Percentiles rank a stretch among this genome's conserved stretches.
These are phyloP conservation scores for Lepidocolaptes lacrymiger DNA, from an alignment of 2,797 vertebrate species.

Conservation along the genomic window DNA sequence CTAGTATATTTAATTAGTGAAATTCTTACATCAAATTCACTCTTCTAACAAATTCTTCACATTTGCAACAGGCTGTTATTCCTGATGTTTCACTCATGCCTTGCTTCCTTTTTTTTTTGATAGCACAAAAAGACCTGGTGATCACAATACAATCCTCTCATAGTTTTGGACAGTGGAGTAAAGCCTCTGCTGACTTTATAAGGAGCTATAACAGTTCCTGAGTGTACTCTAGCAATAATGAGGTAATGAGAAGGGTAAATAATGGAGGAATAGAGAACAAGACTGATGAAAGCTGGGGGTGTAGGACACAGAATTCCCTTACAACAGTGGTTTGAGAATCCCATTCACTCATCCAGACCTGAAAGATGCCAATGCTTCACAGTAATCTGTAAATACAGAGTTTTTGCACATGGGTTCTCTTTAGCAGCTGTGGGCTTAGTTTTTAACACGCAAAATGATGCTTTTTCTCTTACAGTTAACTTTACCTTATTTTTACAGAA, in stretches of 20 bases:
- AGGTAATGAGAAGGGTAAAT: background rate
- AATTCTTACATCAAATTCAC: background rate
- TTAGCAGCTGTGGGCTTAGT: background rate
- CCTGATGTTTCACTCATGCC: background rate
- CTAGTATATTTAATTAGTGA: background rate
- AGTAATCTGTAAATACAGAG: background rate
- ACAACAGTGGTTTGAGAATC: background rate
- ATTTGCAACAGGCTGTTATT: background rate
- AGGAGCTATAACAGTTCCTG: background rate
- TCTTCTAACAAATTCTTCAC: background rate
- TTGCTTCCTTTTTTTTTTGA: background rate
- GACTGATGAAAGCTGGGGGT: background rate
- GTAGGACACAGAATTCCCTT: background rate
- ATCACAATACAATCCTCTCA: background rate
- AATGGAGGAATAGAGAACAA: background rate
- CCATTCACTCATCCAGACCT: background rate
- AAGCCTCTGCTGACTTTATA: background rate
- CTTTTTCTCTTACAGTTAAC: background rate
- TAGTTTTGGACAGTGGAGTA: background rate
- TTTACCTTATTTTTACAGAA: background rate
- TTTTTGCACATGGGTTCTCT: background rate
- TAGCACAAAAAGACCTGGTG: background rate
- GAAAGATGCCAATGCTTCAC: background rate
- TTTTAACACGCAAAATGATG: background rate
- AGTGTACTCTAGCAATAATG: background rate